Base-by-base conservation (phyloP, 2,888 invertebrate genomes). In the Eledone cirrhosa region DNA sequence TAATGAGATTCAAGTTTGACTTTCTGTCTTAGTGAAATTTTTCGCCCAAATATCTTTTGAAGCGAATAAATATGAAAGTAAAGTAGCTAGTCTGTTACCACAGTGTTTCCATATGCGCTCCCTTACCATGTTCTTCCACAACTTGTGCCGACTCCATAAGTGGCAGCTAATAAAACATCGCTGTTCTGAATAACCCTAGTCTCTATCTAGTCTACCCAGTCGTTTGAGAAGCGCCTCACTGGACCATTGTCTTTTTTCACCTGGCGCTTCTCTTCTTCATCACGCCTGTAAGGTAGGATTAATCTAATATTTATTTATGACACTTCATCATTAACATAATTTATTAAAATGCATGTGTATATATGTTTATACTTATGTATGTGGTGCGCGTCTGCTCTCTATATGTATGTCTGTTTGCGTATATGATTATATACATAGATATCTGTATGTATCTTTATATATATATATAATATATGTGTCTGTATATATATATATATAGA, bases 271-370 rank as follows among this genome's bases (percentile, higher is more conserved):
- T 67, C 22, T 29, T 29, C 27, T 31, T 67, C 69, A 22, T 47
- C 78, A 78, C 33, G 22, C 31, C 47, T 67, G 80, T 81, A 80
- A 82, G 82, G 82, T 79, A 81, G 82, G 80, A 83, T 80, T 74
- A 80, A 65, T 80, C 80, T 82, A 81, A 84, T 84, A 85, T 84
- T 84, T 85, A 85, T 83, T 82, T 85, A 86, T 84, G 83, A 82
- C 81, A 83, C 82, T 82, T 77, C 67, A 78, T 80, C 80, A 87
- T 87, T 87, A 86, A 81, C 87, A 87, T 87, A 87, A 87, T 87
- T 87, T 87, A 87, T 87, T 84, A 85, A 82, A 83, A 81, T 79
- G 79, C 78, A 74, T 80, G 78, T 79, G 81, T 79, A 80, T 79
- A 80, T 67, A 29, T 67, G 16, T 65, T 65, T 41, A 41, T 41